These are phyloP conservation scores for Drosophila bocqueti DNA, from an alignment of 1,140 invertebrate species.

Conservation along the genomic window DNA sequence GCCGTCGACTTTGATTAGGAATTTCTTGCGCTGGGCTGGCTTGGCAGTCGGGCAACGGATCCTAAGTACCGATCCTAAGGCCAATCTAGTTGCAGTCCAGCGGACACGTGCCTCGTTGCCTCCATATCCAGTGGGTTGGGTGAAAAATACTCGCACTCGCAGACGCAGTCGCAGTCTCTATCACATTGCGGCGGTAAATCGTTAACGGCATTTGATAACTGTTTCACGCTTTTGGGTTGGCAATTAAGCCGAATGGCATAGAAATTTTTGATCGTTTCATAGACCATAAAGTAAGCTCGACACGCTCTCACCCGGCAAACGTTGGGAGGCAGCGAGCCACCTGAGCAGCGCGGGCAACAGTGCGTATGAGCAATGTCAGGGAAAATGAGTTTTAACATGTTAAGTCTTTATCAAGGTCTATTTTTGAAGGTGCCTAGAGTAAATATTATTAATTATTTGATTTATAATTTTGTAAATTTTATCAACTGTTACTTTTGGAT, in stretches of 20 bases:
- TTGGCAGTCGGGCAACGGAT: not conserved
- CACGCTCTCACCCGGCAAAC: slow-evolving; percentile 50
- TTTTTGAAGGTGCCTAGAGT: not conserved
- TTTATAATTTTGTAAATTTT: not conserved
- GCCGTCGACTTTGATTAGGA: slow-evolving; percentile 33
- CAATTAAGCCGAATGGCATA: slow-evolving; percentile 72
- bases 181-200: slow-evolving; percentile 33
- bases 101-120: slow-evolving; percentile 38
- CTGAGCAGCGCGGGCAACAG: slow-evolving; percentile 44
- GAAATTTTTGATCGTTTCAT: slow-evolving; percentile 77
- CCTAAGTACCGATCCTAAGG: slow-evolving; percentile 26
- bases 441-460: too few species aligned
- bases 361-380: slow-evolving; percentile 72
- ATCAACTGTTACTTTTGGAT: not conserved
- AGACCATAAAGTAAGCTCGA: slow-evolving; percentile 71
- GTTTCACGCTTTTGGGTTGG: slow-evolving; percentile 69
- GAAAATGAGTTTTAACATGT: not conserved
- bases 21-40: slow-evolving; percentile 6
- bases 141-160: slow-evolving; percentile 19
- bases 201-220: slow-evolving; percentile 74
- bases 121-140: slow-evolving; percentile 45
- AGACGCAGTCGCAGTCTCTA: not conserved
- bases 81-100: slow-evolving; percentile 49
- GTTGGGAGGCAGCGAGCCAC: slow-evolving; percentile 18
- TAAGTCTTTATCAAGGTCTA: slow-evolving; percentile 1